phyloP scores from a whole-genome alignment of 2,113 vertebrate species.

The Struthio camelus region DNA sequence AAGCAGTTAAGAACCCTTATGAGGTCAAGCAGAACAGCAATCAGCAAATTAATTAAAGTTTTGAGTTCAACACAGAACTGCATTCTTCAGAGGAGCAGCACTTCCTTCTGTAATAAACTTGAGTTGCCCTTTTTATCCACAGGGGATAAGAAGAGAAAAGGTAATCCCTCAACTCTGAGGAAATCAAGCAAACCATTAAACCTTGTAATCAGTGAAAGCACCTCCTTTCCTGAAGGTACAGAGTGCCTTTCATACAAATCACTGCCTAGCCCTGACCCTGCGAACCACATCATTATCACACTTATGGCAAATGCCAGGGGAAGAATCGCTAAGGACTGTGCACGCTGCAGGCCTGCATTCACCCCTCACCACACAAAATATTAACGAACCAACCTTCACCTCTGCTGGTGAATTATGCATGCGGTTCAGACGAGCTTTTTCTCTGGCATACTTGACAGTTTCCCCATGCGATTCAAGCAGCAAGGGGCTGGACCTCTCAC shows the following conservation, averaged over 20 bases:
- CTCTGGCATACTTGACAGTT: neutral
- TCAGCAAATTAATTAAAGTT: neutral
- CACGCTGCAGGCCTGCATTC: neutral
- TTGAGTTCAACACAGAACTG: neutral
- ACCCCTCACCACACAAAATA: neutral
- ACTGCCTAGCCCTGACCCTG: neutral
- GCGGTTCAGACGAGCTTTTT: neutral
- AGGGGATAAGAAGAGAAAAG: neutral
- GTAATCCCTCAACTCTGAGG: neutral
- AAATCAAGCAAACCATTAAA: neutral
- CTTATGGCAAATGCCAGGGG: neutral
- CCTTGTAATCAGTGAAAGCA: neutral
- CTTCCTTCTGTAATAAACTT: neutral
- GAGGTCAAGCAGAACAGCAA: neutral
- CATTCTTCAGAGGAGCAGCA: neutral
- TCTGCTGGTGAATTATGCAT: neutral
- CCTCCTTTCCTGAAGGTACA: neutral
- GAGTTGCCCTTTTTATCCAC: accelerated
- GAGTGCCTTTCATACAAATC: neutral
- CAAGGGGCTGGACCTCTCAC: neutral
- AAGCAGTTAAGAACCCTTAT: neutral
- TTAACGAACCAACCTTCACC: neutral
- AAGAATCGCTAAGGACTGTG: neutral
- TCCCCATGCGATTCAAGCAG: neutral
- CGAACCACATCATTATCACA: neutral